These are phyloP conservation scores for Lemur catta DNA, from an alignment of 2,797 vertebrate genomes.

Conservation along the genomic window DNA sequence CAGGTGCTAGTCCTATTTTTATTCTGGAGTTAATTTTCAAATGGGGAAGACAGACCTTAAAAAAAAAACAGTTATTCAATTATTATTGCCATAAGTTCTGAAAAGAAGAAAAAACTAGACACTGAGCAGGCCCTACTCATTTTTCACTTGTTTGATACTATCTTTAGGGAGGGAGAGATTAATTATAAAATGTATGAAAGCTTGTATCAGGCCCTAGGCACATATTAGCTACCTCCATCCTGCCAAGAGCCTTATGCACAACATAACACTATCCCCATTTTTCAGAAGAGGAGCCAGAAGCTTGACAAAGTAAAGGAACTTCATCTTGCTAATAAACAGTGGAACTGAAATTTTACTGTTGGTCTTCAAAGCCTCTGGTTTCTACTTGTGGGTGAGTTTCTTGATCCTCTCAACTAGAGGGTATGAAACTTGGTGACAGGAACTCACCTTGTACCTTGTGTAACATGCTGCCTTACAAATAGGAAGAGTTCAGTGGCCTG, in stretches of 20 bases:
- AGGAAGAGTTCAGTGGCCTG: neutral
- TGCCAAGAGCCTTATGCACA: neutral
- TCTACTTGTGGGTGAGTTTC: neutral
- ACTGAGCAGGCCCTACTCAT: neutral
- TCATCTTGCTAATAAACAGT: neutral
- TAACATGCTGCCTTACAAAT: neutral
- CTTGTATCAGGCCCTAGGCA: neutral
- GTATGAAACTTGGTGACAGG: neutral
- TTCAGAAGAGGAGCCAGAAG: neutral
- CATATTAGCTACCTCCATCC: neutral
- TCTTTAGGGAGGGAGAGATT: neutral
- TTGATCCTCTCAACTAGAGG: neutral
- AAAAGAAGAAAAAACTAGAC: neutral
- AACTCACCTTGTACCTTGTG: neutral
- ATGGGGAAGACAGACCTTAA: neutral
- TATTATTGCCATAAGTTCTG: neutral
- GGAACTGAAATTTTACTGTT: neutral
- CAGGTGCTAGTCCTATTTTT: neutral
- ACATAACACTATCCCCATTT: neutral
- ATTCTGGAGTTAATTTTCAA: neutral
- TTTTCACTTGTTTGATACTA: neutral
- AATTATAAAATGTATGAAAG: neutral
- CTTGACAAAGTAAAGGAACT: neutral
- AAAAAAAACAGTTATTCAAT: neutral
- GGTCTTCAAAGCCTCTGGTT: neutral